These are phyloP conservation scores for Drosophila prolongata DNA, from an alignment of 2,888 invertebrate species.

Conservation along the genomic window DNA sequence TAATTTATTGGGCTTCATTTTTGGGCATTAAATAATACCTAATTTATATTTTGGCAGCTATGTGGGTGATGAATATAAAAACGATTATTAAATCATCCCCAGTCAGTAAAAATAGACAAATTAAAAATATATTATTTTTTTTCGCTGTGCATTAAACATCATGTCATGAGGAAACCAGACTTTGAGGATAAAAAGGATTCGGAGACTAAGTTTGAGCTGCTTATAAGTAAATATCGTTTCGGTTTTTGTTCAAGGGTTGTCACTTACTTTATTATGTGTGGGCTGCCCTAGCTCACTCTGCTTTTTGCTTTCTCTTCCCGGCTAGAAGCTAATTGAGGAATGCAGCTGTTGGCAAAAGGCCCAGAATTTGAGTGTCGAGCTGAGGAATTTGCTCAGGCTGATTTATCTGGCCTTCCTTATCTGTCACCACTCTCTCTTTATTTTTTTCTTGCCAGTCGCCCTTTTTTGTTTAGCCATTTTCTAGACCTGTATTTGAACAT, in stretches of 20 bases:
- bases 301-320: constrained; percentile 11
- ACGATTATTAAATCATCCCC: no score
- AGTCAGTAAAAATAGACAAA: background rate
- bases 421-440: constrained; percentile 1
- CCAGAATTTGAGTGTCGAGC: constrained; percentile 26
- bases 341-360: constrained; percentile 25
- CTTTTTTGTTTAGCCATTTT: constrained; percentile 28
- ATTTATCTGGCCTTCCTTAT: constrained; percentile 11
- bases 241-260: constrained; percentile 25
- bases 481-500: constrained; percentile 63
- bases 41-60: background rate
- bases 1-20: background rate
- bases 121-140: background rate
- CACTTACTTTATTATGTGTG: constrained; percentile 11
- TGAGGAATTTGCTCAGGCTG: constrained; percentile 2
- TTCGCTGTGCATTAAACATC: constrained; percentile 50
- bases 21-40: background rate
- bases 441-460: background rate
- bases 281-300: background rate
- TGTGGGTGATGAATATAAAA: background rate
- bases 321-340: constrained; percentile 67
- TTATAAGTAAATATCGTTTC: constrained; percentile 34
- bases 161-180: constrained; percentile 47
- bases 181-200: constrained; percentile 33
- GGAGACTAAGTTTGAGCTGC: constrained; percentile 28